Evolutionary conservation across 35 echinoderm and acorn worm species (phyloP), one percentile per base, ranked within the genome.

Genomic region (Apostichopus japonicus): DNA sequence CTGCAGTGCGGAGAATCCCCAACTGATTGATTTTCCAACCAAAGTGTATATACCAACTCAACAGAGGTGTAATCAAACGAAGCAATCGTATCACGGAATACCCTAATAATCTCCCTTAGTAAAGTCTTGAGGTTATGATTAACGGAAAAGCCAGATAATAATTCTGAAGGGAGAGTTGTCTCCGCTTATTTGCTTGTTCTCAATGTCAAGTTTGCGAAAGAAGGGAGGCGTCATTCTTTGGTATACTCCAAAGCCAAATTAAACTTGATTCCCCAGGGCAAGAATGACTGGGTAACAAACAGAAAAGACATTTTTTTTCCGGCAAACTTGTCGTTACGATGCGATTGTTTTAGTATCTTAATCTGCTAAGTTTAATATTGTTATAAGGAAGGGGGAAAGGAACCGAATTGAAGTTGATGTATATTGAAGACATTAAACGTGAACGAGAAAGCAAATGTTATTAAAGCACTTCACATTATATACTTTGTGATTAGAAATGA

Each of bases 151-250:
- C 81, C 54, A 84, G 81, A 84, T 84, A 84, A 84, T 84, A 84
- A 84, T 24, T n/a, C 54, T 59, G 81, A 84, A 57, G 81, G 81
- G 81, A 84, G 51, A 84, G 54, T 44, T n/a, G 81, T 84, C 81
- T 84, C 81, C 81, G 81, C 54, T 84, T 84, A 84, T 84, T 84
- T 84, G 81, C 81, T 84, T 84, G 81, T 84, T 84, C 56, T 84
- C 81, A 84, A 84, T 84, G 81, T 84, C 81, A 84, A 84, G 81
- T 84, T 24, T 84, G 4, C 81, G 10, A 23, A 57, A 58, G 81
- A 84, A 23, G 17, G 54, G 16, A 84, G 81, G 81, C 81, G 81
- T 84, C 81, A 84, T 24, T 62, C 56, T 84, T 55, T 84, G 55
- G 14, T 58, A 84, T 57, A 84, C 81, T 84, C 81, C 81, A 62